Evolutionary conservation across 2,113 vertebrate species (phyloP), one percentile per base, ranked within the genome.

Genomic region (Ceratotherium simum): DNA sequence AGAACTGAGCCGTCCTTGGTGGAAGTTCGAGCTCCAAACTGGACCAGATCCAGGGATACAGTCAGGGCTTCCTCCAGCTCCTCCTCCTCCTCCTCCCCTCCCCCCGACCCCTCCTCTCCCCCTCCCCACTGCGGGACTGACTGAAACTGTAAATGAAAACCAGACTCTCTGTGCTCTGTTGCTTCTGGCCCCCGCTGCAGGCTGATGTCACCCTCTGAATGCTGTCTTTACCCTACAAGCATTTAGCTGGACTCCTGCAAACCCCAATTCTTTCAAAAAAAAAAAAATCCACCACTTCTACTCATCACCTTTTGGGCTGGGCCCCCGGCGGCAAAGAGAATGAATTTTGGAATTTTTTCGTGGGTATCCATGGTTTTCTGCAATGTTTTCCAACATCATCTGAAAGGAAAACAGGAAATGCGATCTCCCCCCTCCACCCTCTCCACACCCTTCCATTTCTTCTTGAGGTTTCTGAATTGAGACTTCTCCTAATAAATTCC

Each of bases 111-210:
- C 76, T 88, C 86, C 94, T 79, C 76, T 80, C 64, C 96, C 92
- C 93, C 91, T 85, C 95, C 97, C 91, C 73, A 16, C 94, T n/a
- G 69, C 56, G 10, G 62, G 85, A 92, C 90, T 72, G 96, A 94
- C 97, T 96, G 95, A 88, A 80, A 98, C 96, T 90, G 94, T 98
- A 98, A 99, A 99, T 99, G 98, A 98, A 98, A 99, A 98, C 98
- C 99, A 99, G 98, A 98, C 96, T 91, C 95, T 33, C n/a, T 10
- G 29, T 51, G 29, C 85, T 69, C 98, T 98, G 93, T 83, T 75
- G 91, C 97, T 92, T 91, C 97, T 98, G 98, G 98, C 98, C 96
- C 75, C 76, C 7, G 84, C 23, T 54, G 11, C 12, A 5, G 96
- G 98, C 98, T 99, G 99, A 99, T 97, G 98, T 99, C 99, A 98